These are phyloP conservation scores for Malaclemys terrapin DNA, from an alignment of 2,113 vertebrate genomes.

Conservation along the genomic window DNA sequence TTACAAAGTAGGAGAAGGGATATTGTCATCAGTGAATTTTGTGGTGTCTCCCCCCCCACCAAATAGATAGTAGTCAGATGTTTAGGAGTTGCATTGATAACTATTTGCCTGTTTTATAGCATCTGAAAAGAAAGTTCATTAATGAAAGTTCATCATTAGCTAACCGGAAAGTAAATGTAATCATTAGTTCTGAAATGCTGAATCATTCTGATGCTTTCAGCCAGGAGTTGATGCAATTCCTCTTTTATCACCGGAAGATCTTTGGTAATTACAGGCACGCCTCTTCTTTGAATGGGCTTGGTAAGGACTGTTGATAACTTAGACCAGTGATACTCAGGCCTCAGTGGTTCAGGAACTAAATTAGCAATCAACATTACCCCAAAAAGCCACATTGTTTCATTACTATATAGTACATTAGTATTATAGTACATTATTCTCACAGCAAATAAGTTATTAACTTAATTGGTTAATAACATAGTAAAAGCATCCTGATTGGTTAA, in stretches of 20 bases:
- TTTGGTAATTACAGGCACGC: constrained; percentile 73
- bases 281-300: constrained; percentile 73
- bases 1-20: neutral
- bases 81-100: neutral
- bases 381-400: neutral
- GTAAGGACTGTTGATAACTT: constrained; percentile 55
- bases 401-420: no score
- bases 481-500: neutral
- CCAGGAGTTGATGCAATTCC: constrained; percentile 74
- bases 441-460: neutral
- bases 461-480: neutral
- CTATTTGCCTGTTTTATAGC: neutral
- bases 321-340: neutral
- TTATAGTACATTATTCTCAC: neutral
- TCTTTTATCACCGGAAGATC: constrained; percentile 75
- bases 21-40: neutral
- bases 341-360: neutral
- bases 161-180: constrained; percentile 57
- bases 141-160: constrained; percentile 36
- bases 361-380: neutral
- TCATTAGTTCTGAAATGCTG: constrained; percentile 70
- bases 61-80: neutral
- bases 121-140: constrained; percentile 32
- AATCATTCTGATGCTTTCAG: constrained; percentile 70
- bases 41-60: fast-evolving